Evolutionary conservation across 2,888 invertebrate species (phyloP).

Genomic region (Rhorus exstirpatorius): DNA sequence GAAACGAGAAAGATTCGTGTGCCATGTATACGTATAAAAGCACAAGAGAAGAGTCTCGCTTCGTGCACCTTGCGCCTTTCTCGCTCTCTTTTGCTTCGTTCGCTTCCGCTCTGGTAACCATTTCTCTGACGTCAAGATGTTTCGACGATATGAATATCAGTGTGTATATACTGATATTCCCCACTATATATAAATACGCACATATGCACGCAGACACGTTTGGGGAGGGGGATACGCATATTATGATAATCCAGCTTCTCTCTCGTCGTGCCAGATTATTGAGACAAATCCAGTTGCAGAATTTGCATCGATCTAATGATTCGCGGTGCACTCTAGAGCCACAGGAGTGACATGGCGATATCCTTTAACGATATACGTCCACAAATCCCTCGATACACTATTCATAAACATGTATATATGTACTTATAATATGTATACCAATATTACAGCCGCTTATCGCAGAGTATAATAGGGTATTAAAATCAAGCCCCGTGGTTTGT

Average conservation of each 20-base stretch:
- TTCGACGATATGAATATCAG: conserved; percentile 48
- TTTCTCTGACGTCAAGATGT: conserved; percentile 74
- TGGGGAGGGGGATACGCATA: conserved; percentile 29
- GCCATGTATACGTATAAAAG: conserved; percentile 42
- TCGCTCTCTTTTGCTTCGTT: conserved; percentile 70
- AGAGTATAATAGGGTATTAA: conserved; percentile 52
- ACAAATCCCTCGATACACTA: conserved; percentile 39
- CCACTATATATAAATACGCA: conserved; percentile 5
- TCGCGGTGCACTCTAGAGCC: not conserved
- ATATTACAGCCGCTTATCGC: conserved; percentile 3
- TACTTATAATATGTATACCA: not conserved
- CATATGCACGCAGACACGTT: not conserved
- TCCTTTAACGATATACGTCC: conserved; percentile 24
- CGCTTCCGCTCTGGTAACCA: conserved; percentile 79
- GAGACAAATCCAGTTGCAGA: conserved; percentile 42
- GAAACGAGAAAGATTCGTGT: conserved; percentile 71
- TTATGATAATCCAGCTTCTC: conserved; percentile 50
- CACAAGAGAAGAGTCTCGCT: conserved; percentile 70
- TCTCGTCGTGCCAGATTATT: conserved; percentile 35
- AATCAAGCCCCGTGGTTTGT: conserved; percentile 50
- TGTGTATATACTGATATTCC: conserved; percentile 28
- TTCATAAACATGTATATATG: conserved; percentile 10
- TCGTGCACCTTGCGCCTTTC: conserved; percentile 73
- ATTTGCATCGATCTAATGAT: conserved; percentile 60
- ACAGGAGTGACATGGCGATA: conserved; percentile 38